These are phyloP conservation scores for Enteromius trimaculatus DNA, from an alignment of 2,797 vertebrate genomes.

Conservation along the genomic window DNA sequence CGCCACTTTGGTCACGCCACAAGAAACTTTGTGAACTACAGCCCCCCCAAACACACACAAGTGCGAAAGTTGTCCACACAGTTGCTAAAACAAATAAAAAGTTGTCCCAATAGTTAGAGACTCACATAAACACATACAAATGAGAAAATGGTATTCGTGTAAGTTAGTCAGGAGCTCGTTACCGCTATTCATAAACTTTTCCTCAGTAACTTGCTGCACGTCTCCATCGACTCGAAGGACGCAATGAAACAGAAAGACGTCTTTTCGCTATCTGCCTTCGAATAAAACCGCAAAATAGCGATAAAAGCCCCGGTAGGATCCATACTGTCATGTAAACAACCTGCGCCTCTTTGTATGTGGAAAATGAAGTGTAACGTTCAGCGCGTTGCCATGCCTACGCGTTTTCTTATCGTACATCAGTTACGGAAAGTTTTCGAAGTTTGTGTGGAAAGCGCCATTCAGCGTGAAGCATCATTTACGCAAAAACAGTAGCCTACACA, in stretches of 20 bases:
- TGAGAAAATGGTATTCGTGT: not conserved
- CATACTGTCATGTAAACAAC: slow-evolving; percentile 45
- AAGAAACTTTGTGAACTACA: slow-evolving; percentile 52
- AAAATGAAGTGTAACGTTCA: slow-evolving; percentile 55
- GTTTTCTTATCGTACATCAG: slow-evolving; percentile 65
- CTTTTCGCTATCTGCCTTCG: slow-evolving; percentile 4
- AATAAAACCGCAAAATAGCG: slow-evolving; percentile 38
- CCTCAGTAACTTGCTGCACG: slow-evolving; percentile 10
- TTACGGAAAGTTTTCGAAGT: slow-evolving; percentile 67
- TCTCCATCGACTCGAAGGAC: slow-evolving; percentile 40
- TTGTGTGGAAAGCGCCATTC: slow-evolving; percentile 46
- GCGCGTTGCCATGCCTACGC: slow-evolving; percentile 66
- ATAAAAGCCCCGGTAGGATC: slow-evolving; percentile 7
- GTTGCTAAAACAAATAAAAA: slow-evolving; percentile 26
- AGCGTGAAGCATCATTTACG: slow-evolving; percentile 44
- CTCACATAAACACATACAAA: slow-evolving; percentile 1
- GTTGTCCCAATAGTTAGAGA: no score
- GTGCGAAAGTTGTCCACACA: slow-evolving; percentile 30
- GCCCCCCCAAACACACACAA: slow-evolving; percentile 27
- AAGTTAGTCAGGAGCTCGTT: not conserved
- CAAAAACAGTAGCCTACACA: slow-evolving; percentile 46
- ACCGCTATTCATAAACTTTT: slow-evolving; percentile 35
- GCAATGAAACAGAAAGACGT: slow-evolving; percentile 15
- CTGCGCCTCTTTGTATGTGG: slow-evolving; percentile 48
- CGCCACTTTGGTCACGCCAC: slow-evolving; percentile 43